Conservation (phyloP, 2,113 vertebrate species). For the Serilophus lunatus region DNA sequence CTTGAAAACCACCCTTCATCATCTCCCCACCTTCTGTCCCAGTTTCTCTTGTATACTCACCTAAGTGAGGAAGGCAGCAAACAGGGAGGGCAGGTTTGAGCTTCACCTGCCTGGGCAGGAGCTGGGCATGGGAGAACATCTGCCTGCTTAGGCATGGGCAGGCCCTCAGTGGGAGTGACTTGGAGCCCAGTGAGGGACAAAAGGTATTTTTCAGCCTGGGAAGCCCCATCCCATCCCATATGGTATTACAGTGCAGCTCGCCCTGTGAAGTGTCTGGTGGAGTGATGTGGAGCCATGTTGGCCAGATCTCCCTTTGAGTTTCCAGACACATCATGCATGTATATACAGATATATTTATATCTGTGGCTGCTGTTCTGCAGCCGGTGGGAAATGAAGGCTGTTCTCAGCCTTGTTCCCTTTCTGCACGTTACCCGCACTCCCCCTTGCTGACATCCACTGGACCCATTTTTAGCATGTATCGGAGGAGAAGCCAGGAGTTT, state of each 20-base stretch:
- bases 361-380: background rate
- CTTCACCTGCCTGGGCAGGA: background rate
- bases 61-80: background rate
- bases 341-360: background rate
- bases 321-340: background rate
- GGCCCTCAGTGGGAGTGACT: background rate
- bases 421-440: background rate
- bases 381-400: slow-evolving; percentile 1
- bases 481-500: background rate
- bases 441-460: background rate
- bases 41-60: background rate
- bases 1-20: background rate
- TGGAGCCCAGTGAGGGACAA: background rate
- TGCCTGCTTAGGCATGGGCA: background rate
- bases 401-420: background rate
- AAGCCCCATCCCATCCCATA: background rate
- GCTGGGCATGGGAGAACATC: background rate
- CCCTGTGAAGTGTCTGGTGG: background rate
- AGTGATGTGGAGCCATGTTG: background rate
- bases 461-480: background rate
- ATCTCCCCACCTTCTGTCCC: background rate
- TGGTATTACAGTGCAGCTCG: background rate
- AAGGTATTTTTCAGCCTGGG: background rate
- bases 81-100: background rate
- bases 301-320: background rate